phyloP scores from a whole-genome alignment of 2,888 invertebrate species.

The Tortricodes alternella region DNA sequence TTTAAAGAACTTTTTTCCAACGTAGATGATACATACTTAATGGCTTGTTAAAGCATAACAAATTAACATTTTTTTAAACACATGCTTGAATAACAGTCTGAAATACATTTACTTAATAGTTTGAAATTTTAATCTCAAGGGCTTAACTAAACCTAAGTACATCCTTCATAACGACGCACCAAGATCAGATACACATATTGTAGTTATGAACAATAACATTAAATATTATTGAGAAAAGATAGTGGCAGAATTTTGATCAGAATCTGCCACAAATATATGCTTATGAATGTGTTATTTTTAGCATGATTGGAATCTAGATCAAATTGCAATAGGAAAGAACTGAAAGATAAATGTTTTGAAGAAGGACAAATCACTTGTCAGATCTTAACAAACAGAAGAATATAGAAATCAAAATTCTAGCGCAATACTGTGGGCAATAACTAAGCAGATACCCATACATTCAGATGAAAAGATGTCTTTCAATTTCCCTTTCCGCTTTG shows the following conservation, averaged over 20 bases:
- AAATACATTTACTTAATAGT: neutral
- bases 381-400: conserved; percentile 49
- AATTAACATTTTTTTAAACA: conserved; percentile 11
- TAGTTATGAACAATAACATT: neutral
- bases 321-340: conserved; percentile 24
- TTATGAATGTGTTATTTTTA: conserved; percentile 30
- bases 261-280: conserved; percentile 13
- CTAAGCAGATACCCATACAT: conserved; percentile 86
- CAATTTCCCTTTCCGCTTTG: conserved; percentile 92
- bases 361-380: conserved; percentile 36
- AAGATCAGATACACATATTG: neutral
- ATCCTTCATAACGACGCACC: neutral
- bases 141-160: neutral
- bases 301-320: conserved; percentile 29
- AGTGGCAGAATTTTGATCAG: neutral
- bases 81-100: conserved; percentile 10
- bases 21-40: conserved; percentile 4
- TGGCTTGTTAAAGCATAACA: conserved; percentile 15
- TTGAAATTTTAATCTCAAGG: neutral
- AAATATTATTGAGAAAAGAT: neutral
- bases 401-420: conserved; percentile 65
- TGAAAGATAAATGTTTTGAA: conserved; percentile 11
- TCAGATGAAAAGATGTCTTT: conserved; percentile 93
- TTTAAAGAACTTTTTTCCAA: conserved; percentile 5
- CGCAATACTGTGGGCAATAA: conserved; percentile 75